Percentiles rank a stretch among this genome's conserved stretches.
These are phyloP conservation scores for Vanessa cardui DNA, from an alignment of 2,888 invertebrate species.

Conservation along the genomic window DNA sequence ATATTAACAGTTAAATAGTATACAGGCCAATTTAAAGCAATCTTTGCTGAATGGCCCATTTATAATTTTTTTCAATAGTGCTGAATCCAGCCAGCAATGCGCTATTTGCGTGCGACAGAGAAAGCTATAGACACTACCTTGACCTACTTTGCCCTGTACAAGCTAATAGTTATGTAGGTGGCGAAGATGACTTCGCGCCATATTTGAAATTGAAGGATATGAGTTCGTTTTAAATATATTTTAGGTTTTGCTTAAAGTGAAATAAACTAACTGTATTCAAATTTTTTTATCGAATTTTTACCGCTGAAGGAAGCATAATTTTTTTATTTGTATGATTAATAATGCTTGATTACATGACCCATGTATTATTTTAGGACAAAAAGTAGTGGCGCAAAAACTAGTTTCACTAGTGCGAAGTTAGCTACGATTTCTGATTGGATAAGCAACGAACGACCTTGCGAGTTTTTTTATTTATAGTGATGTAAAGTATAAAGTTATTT, in stretches of 20 bases:
- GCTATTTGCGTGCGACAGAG: conserved; percentile 35
- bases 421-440: conserved; percentile 56
- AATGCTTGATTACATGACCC: conserved; percentile 22
- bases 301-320: neutral
- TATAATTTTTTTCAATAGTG: conserved; percentile 30
- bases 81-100: conserved; percentile 27
- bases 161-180: conserved; percentile 24
- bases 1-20: conserved; percentile 17
- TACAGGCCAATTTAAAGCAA: conserved; percentile 31
- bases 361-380: conserved; percentile 26
- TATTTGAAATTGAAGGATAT: conserved; percentile 23
- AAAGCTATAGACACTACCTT: conserved; percentile 35
- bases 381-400: conserved; percentile 48
- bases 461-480: conserved; percentile 64
- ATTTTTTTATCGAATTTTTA: neutral
- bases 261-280: neutral
- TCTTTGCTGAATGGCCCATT: conserved; percentile 29
- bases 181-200: conserved; percentile 46
- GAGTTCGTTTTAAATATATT: neutral
- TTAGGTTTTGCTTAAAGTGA: neutral
- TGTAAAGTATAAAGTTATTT: conserved; percentile 37
- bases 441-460: conserved; percentile 61
- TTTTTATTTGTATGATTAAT: conserved; percentile 21
- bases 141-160: conserved; percentile 32
- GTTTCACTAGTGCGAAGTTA: conserved; percentile 55